Conservation (phyloP, 92 coral and sea anemone species). For the Phenganax stokvisi region DNA sequence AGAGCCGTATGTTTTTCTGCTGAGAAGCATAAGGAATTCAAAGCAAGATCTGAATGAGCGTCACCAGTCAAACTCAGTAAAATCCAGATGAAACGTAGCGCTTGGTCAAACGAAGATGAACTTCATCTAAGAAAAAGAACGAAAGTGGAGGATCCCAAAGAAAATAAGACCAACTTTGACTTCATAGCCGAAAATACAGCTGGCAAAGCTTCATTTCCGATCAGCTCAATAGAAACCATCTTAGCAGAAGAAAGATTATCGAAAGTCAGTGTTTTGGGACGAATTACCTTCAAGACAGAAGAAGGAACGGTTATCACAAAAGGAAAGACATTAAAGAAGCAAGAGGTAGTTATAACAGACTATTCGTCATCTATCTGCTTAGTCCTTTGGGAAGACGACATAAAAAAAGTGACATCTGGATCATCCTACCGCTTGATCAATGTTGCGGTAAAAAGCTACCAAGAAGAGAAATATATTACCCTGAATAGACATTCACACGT, state of each 20-base stretch:
- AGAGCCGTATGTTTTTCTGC: too few species aligned
- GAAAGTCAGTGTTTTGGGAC: constrained; percentile 3
- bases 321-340: constrained; percentile 11
- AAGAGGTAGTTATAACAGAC: constrained; percentile 10
- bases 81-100: too few species aligned
- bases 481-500: too few species aligned
- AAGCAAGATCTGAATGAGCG: too few species aligned
- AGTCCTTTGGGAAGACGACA: constrained; percentile 17
- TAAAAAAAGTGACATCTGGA: background rate
- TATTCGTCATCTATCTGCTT: constrained; percentile 1
- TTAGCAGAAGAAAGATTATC: background rate
- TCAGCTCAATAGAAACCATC: background rate
- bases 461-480: background rate
- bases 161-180: background rate
- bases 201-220: background rate
- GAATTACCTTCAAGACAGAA: background rate
- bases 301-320: background rate
- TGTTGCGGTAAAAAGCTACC: constrained; percentile 12
- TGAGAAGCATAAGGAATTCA: too few species aligned
- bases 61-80: too few species aligned
- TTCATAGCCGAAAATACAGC: background rate
- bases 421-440: background rate
- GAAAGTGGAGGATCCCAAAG: too few species aligned
- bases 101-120: too few species aligned
- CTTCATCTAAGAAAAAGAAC: too few species aligned